Conservation (phyloP, 2,113 vertebrate genomes). For the Clarias gariepinus region DNA sequence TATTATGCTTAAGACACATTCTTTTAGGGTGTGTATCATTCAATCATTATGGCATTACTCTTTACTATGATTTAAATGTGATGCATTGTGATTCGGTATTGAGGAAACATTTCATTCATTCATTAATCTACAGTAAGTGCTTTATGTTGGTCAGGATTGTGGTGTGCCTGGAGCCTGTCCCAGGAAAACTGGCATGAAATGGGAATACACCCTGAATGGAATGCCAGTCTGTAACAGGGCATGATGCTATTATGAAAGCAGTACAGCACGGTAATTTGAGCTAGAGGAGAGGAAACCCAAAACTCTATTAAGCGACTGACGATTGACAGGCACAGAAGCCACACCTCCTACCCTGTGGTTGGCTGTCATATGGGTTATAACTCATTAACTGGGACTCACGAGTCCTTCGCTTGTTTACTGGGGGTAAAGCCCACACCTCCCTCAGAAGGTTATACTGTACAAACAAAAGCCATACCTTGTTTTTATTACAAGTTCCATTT, state of each 20-base stretch:
- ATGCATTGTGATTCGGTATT: background rate
- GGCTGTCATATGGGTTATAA: too few species aligned
- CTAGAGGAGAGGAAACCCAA: background rate
- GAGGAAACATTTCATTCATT: background rate
- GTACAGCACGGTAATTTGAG: background rate
- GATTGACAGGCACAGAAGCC: background rate
- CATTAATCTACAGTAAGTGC: background rate
- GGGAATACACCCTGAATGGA: background rate
- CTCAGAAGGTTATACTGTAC: background rate
- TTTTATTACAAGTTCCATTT: background rate
- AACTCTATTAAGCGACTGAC: too few species aligned
- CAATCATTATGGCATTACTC: background rate
- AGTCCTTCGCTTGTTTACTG: too few species aligned
- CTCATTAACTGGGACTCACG: background rate
- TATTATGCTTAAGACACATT: background rate
- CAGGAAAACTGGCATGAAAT: background rate
- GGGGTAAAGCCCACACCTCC: background rate
- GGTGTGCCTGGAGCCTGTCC: background rate
- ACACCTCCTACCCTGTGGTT: background rate
- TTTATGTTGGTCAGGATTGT: background rate
- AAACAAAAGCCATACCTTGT: background rate
- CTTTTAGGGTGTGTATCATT: background rate
- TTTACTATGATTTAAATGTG: background rate
- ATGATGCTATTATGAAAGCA: background rate
- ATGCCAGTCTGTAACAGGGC: background rate